These are phyloP conservation scores for Aphidius colemani DNA, from an alignment of 2,888 invertebrate species.

Conservation along the genomic window DNA sequence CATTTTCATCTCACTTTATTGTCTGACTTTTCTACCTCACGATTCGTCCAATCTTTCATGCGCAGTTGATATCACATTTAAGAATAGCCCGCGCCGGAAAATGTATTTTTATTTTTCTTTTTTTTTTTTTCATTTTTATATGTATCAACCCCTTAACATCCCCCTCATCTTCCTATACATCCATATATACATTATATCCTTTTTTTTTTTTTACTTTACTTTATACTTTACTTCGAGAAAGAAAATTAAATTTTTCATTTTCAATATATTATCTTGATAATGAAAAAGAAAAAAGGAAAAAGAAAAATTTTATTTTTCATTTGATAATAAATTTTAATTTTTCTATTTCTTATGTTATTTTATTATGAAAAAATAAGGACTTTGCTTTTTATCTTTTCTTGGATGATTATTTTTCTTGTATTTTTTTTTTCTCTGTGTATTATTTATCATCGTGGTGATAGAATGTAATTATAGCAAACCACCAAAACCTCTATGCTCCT, in stretches of 20 bases:
- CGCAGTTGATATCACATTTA: conserved; percentile 30
- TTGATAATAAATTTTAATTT: too few relatives aligned
- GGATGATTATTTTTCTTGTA: too few relatives aligned
- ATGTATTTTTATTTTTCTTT: conserved; percentile 1
- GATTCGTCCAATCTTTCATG: conserved; percentile 31
- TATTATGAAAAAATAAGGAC: too few relatives aligned
- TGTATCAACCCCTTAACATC: not conserved
- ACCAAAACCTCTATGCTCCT: conserved; percentile 6
- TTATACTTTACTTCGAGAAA: too few relatives aligned
- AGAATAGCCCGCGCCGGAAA: conserved; percentile 36
- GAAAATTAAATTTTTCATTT: too few relatives aligned
- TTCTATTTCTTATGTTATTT: too few relatives aligned
- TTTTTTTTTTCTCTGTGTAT: too few relatives aligned
- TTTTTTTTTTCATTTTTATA: not conserved
- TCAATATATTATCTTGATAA: not conserved
- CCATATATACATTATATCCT: not conserved
- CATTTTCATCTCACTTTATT: conserved; percentile 19
- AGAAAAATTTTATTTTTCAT: not conserved
- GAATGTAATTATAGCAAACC: conserved; percentile 26
- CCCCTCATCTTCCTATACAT: not conserved
- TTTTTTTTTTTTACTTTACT: not conserved
- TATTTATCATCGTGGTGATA: not conserved
- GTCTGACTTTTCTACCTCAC: conserved; percentile 25
- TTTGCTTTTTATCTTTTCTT: too few relatives aligned
- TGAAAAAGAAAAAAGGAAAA: not conserved